phyloP scores from a whole-genome alignment of 2,113 vertebrate species.

The Salminus brasiliensis region DNA sequence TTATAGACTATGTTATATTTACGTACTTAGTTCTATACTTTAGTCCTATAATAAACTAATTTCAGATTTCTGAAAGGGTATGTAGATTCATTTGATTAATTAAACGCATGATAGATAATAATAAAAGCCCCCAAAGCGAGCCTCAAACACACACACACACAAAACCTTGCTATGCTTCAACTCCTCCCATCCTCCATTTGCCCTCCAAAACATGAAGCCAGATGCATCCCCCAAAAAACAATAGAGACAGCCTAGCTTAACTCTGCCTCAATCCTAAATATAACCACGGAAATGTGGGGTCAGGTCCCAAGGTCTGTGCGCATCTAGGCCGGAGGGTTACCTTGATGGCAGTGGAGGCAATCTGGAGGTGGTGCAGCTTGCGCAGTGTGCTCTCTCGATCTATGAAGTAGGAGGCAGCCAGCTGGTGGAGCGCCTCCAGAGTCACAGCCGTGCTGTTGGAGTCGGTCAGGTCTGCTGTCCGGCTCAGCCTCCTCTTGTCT shows the following conservation, averaged over 20 bases:
- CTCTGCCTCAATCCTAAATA: slow-evolving; percentile 47
- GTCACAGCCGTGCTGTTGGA: slow-evolving; percentile 77
- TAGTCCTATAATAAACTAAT: too few species aligned
- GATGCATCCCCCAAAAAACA: slow-evolving; percentile 43
- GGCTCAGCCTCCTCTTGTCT: slow-evolving; percentile 81
- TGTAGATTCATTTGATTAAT: neutral
- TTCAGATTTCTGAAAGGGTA: too few species aligned
- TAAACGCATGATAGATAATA: neutral
- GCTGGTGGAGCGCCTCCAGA: slow-evolving; percentile 82
- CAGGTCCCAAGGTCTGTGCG: slow-evolving; percentile 44
- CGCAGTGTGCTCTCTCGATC: slow-evolving; percentile 82
- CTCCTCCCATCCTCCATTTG: slow-evolving; percentile 11
- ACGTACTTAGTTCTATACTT: too few species aligned
- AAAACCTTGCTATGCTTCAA: neutral
- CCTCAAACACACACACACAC: neutral
- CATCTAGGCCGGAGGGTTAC: slow-evolving; percentile 64
- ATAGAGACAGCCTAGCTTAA: slow-evolving; percentile 38
- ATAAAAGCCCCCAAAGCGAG: neutral
- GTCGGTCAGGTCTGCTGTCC: slow-evolving; percentile 70
- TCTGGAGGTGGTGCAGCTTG: slow-evolving; percentile 83
- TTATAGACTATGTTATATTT: too few species aligned
- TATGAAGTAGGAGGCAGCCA: slow-evolving; percentile 84
- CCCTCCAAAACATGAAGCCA: slow-evolving; percentile 40
- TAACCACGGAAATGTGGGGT: slow-evolving; percentile 44
- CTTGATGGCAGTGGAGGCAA: slow-evolving; percentile 82